Base-by-base conservation (phyloP, 2,113 vertebrate species). In the Theristicus caerulescens region DNA sequence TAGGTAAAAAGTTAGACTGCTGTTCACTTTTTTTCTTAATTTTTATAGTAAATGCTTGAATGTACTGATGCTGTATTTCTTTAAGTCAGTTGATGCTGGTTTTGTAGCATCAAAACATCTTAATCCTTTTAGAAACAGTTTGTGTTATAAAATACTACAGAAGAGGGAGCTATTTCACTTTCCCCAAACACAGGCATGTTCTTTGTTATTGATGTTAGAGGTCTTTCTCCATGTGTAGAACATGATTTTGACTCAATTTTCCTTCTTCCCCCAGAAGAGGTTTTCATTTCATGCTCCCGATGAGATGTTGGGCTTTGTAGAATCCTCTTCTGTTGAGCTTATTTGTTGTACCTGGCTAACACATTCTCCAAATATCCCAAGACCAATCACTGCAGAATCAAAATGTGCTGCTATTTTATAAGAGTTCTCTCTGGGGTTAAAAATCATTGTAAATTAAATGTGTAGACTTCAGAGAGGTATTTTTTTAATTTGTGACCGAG, bases 111-210 rank as follows among this genome's bases (percentile, higher is more conserved):
- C 18, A 40, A 46, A 90, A 86, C 16, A 5, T 46, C 32, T 69
- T 54, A 40, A 40, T 61, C 40, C 27, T 86, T 59, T 62, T 64
- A 44, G 59, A 87, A 14, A 13, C 34, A 19, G 20, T 49, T 46
- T 49, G 38, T 71, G 13, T 55, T 95, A 51, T 47, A 69, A 69
- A 87, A 55, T 61, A 25, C 38, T 85, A 55, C 91, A 77, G 85
- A 89, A 96, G 85, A 90, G 96, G 89, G 93, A 95, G 82, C 78
- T 84, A 18, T 73, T 92, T 79, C 74, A 10, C 86, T 94, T 96
- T 72, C 21, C 69, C 67, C 81, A 46, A 71, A 31, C 34, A 7
- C 4, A 26, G 46, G 22, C 40, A 5, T 71, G 12, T 92, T 65
- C 65, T 77, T 58, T 71, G 20, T n/a, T 88, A 27, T 42, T 86